Conservation (phyloP, 2,797 vertebrate genomes). For the Poeciliopsis turneri region DNA sequence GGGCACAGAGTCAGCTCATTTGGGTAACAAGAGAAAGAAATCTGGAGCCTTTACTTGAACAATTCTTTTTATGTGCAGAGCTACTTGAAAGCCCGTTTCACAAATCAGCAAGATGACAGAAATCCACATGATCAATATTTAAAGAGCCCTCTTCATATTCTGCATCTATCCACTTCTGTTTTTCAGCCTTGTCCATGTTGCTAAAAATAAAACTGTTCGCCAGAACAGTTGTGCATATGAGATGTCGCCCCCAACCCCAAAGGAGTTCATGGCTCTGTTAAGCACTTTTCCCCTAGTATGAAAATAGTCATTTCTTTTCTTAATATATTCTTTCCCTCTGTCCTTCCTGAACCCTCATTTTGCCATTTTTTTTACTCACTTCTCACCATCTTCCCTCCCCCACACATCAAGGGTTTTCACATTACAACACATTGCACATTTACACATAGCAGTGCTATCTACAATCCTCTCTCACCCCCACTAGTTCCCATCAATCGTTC, state of each 20-base stretch:
- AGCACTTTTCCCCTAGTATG: conserved; percentile 5
- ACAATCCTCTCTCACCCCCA: conserved; percentile 14
- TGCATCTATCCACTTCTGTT: conserved; percentile 5
- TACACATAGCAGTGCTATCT: conserved; percentile 56
- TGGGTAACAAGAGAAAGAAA: background rate
- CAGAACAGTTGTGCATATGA: conserved; percentile 18
- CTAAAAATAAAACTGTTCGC: conserved; percentile 39
- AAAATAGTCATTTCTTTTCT: conserved; percentile 6
- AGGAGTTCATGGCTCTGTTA: conserved; percentile 15
- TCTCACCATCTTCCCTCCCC: conserved; percentile 65
- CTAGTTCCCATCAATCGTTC: background rate
- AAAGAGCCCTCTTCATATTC: conserved; percentile 17
- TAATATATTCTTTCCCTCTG: conserved; percentile 14
- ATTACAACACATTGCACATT: conserved; percentile 53
- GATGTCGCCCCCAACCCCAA: conserved; percentile 9
- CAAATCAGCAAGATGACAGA: conserved; percentile 15
- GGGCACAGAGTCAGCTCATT: background rate
- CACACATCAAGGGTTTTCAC: conserved; percentile 55
- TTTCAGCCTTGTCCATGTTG: conserved; percentile 4
- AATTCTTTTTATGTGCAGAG: background rate
- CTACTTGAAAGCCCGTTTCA: background rate
- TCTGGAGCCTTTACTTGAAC: background rate
- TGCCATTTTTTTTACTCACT: conserved; percentile 8
- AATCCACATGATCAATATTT: conserved; percentile 49
- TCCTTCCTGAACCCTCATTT: conserved; percentile 19